Base-by-base conservation (phyloP, 2,888 invertebrate species). In the Diachrysia chrysitis region DNA sequence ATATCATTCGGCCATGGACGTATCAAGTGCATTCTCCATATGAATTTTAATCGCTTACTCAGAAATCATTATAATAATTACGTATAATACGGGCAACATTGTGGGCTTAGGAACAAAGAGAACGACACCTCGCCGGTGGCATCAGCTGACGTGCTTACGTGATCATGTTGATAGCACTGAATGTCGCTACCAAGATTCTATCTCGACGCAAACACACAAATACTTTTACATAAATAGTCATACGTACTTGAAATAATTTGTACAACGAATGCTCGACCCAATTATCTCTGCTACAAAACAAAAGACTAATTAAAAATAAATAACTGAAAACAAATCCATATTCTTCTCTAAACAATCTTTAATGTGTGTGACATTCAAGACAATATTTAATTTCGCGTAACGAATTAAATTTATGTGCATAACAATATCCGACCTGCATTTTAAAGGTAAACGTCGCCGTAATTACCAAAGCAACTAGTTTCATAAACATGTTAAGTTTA, bases 51-150 rank as follows among this genome's bases (percentile, higher is more conserved):
- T 82, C 70, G 76, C 75, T 82, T 80, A 83, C 76, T 78, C 79
- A 76, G 79, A 78, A 78, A 81, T 81, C 76, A 81, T 86, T 84
- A 84, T 78, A 79, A 85, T 85, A 86, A 86, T 86, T 82, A 85
- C 78, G 73, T 79, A 66, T 84, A 82, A 83, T 84, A 59, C 68
- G 73, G 71, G 77, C 81, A 82, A 86, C 85, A 83, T 81, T 84
- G 85, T 85, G 78, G 58, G 70, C 76, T 79, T 73, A 77, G 73
- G 76, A 83, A 79, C 81, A 83, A 83, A 84, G 75, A 77, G 82
- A 74, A 72, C 83, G 83, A 81, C 81, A 79, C 76, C 66, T 81
- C 71, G 58, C 59, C 65, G 57, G 71, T 73, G 73, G 75, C 72
- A 66, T 69, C 63, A 54, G 66, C 61, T 69, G 62, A 71, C 63